These are phyloP conservation scores for Paramuricea clavata DNA, from an alignment of 92 coral and sea anemone genomes.

Conservation along the genomic window DNA sequence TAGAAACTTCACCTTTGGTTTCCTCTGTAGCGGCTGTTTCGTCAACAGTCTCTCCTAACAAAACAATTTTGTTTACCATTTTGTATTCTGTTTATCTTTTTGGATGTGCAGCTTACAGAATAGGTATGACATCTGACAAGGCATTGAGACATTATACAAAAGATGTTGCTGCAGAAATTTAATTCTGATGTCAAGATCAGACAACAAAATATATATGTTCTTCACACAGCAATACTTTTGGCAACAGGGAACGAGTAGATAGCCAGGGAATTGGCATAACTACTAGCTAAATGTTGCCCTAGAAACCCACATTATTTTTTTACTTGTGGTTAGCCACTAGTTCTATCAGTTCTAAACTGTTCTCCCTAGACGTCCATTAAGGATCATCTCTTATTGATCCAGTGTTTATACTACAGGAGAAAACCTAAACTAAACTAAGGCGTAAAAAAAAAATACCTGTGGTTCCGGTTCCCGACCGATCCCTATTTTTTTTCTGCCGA, in stretches of 20 bases:
- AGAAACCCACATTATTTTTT: background rate
- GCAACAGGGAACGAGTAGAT: slow-evolving; percentile 89
- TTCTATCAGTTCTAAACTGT: too few relatives aligned
- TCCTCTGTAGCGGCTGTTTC: background rate
- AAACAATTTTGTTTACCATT: background rate
- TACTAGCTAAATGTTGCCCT: slow-evolving; percentile 58
- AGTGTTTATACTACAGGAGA: too few relatives aligned
- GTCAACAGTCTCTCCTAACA: background rate
- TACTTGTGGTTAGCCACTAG: too few relatives aligned
- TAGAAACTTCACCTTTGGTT: background rate
- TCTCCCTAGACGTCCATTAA: too few relatives aligned
- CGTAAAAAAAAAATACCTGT: too few relatives aligned
- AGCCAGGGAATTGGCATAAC: slow-evolving; percentile 71
- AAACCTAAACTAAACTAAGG: too few relatives aligned
- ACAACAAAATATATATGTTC: slow-evolving; percentile 8
- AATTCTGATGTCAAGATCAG: background rate
- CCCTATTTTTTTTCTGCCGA: too few relatives aligned
- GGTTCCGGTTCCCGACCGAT: too few relatives aligned
- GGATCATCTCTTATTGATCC: too few relatives aligned
- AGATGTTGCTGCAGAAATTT: background rate
- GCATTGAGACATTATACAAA: background rate
- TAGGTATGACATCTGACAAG: background rate
- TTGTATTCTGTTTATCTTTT: too few relatives aligned
- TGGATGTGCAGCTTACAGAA: too few relatives aligned
- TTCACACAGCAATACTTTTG: slow-evolving; percentile 47